A percentile compares a stretch with the other conserved stretches of the same genome.
phyloP scores from a whole-genome alignment of 2,113 vertebrate species.

The Anser cygnoides region DNA sequence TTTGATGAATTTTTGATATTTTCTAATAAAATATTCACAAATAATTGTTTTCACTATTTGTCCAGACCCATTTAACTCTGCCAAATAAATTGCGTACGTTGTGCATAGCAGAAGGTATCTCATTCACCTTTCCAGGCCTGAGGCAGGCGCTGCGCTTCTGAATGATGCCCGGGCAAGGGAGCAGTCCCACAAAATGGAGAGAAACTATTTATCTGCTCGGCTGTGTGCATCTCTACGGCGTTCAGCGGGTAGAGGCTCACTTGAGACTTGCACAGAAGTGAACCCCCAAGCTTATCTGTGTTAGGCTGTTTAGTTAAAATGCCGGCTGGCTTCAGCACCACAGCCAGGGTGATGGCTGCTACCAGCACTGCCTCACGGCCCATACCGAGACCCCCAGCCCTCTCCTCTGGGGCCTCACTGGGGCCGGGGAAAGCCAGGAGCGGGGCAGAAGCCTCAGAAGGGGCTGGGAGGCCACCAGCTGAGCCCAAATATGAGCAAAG shows the following conservation, averaged over 20 bases:
- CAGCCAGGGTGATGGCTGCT: not conserved
- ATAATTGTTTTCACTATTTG: slow-evolving; percentile 57
- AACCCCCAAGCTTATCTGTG: not conserved
- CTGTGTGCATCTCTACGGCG: not conserved
- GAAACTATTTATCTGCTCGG: not conserved
- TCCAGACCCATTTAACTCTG: slow-evolving; percentile 19
- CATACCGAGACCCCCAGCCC: not conserved
- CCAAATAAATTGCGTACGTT: not conserved
- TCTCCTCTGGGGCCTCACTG: rapidly evolving
- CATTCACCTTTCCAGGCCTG: not conserved
- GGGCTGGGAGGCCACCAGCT: not conserved
- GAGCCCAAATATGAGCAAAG: not conserved
- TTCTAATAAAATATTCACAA: slow-evolving; percentile 67
- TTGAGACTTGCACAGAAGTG: not conserved
- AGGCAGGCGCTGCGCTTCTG: not conserved
- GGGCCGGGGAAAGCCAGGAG: not conserved
- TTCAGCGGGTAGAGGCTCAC: not conserved
- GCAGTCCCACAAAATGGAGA: not conserved
- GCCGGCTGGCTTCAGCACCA: not conserved
- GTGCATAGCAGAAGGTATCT: not conserved
- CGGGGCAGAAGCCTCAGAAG: rapidly evolving
- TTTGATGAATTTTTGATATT: slow-evolving; percentile 60
- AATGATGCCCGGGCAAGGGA: not conserved
- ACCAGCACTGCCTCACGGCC: not conserved
- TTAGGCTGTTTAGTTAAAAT: not conserved